Evolutionary conservation across 92 coral and sea anemone genomes (phyloP).

Genomic region (Zoanthus solanderi): DNA sequence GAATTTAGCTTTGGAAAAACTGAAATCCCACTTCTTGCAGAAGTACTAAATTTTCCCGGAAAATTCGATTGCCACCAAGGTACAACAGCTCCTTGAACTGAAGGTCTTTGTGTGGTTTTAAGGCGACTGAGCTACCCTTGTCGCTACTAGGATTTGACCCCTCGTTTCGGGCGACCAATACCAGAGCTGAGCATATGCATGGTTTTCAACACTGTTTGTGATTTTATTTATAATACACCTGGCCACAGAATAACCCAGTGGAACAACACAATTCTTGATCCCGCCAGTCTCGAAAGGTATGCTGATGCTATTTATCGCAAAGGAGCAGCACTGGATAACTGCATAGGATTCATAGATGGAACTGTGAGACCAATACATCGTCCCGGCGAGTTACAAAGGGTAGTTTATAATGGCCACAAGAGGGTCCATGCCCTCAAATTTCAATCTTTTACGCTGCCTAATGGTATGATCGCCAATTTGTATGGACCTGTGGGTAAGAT

Average conservation of each 20-base stretch:
- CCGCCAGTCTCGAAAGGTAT: conserved; percentile 12
- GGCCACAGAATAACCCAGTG: conserved; percentile 15
- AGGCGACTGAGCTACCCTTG: conserved; percentile 46
- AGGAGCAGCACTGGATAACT: conserved; percentile 14
- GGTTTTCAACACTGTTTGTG: conserved; percentile 4
- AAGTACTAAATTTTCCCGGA: conserved; percentile 34
- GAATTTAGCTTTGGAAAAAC: conserved; percentile 41
- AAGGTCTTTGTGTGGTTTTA: conserved; percentile 41
- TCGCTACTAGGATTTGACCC: conserved; percentile 44
- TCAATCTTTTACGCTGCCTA: no score
- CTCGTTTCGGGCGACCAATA: conserved; percentile 21
- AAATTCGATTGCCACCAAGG: conserved; percentile 44
- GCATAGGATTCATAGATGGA: conserved; percentile 8
- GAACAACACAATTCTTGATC: conserved; percentile 1
- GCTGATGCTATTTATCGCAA: conserved; percentile 9
- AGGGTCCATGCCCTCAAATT: no score
- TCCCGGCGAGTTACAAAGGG: no score
- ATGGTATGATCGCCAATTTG: no score
- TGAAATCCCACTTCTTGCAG: conserved; percentile 47
- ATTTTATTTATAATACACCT: conserved; percentile 1
- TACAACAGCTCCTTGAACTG: conserved; percentile 39
- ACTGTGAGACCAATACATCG: background rate
- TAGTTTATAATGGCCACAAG: no score
- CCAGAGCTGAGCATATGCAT: conserved; percentile 25
- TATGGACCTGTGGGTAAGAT: no score